phyloP scores from a whole-genome alignment of 2,113 vertebrate genomes.

The Oryzias curvinotus region DNA sequence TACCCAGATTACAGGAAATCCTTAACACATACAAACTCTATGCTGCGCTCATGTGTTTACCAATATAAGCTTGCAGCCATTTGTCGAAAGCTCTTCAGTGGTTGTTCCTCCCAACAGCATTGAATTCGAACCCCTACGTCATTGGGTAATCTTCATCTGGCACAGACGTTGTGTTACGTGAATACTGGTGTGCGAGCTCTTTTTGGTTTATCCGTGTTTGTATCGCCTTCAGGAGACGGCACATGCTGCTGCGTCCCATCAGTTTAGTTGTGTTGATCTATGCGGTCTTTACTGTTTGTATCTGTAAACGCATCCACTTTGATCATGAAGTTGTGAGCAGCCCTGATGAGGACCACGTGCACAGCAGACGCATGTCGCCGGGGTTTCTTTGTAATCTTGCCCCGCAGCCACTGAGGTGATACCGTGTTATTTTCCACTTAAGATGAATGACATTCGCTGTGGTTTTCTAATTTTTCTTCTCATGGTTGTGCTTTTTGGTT shows the following conservation, averaged over 20 bases:
- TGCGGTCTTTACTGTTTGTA: slow-evolving; percentile 13
- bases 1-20: slow-evolving; percentile 1
- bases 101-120: slow-evolving; percentile 24
- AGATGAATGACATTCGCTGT: slow-evolving; percentile 28
- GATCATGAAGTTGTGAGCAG: slow-evolving; percentile 1
- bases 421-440: slow-evolving; percentile 56
- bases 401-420: slow-evolving; percentile 30
- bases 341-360: slow-evolving; percentile 17
- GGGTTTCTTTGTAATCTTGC: slow-evolving; percentile 8
- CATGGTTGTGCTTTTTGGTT: slow-evolving; percentile 27
- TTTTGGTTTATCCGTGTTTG: slow-evolving; percentile 6
- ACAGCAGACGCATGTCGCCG: neutral
- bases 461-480: slow-evolving; percentile 31
- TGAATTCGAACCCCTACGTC: slow-evolving; percentile 23
- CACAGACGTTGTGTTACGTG: slow-evolving; percentile 7
- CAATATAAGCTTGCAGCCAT: slow-evolving; percentile 29
- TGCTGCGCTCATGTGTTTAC: slow-evolving; percentile 6
- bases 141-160: slow-evolving; percentile 32
- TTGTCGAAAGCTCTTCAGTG: slow-evolving; percentile 31
- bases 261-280: slow-evolving; percentile 30
- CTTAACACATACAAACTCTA: neutral
- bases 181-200: neutral
- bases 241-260: neutral
- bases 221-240: neutral
- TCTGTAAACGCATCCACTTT: slow-evolving; percentile 8